Base-by-base conservation (phyloP, 1,140 invertebrate species). In the Acromyrmex charruanus region DNA sequence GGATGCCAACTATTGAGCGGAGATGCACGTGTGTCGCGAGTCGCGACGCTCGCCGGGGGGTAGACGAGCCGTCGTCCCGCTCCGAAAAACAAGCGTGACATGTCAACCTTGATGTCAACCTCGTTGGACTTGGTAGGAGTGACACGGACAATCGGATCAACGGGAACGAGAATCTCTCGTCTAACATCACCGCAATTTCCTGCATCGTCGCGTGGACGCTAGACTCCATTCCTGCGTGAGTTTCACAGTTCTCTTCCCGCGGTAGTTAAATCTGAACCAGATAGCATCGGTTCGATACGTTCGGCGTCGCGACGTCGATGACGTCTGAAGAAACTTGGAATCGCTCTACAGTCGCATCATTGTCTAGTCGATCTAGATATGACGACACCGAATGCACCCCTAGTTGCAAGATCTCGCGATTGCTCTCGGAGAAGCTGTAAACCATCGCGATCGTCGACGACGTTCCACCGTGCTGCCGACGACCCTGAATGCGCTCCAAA, bases 1-100 rank as follows among this genome's bases (percentile, higher is more conserved):
- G 18, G 25, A 2, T 9, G 53, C 53, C 16, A 81, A 16, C 35
- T 81, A 81, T 81, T 49, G 79, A 81, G 39, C 79, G 39, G 35
- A 68, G 35, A n/a, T 59, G 53, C 66, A 61, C 79, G 53, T 72
- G 79, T 53, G 61, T 35, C 61, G 39, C 18, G 77, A 5, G 61
- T 35, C 44, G 39, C 25, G 77, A 5, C 18, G 53, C 21, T n/a
- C 35, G 21, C 18, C 35, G 66, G 53, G 21, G 44, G 44, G 28
- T 21, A 39, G 7, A 16, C 18, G 63, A 9, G 2, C 12, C 12
- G 10, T 35, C 12, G 10, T 35, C 18, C 6, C 14, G 31, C 77
- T 35, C 61, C 49, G n/a, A 55, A 68, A 51, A 69, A 39, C 28
- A 80, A 68, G 25, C 12, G 61, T 53, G 18, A 53, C 44, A 5